Percentiles rank a stretch among this genome's conserved stretches.
These are phyloP conservation scores for Acanthoscelides obtectus DNA, from an alignment of 2,888 invertebrate genomes.

Conservation along the genomic window DNA sequence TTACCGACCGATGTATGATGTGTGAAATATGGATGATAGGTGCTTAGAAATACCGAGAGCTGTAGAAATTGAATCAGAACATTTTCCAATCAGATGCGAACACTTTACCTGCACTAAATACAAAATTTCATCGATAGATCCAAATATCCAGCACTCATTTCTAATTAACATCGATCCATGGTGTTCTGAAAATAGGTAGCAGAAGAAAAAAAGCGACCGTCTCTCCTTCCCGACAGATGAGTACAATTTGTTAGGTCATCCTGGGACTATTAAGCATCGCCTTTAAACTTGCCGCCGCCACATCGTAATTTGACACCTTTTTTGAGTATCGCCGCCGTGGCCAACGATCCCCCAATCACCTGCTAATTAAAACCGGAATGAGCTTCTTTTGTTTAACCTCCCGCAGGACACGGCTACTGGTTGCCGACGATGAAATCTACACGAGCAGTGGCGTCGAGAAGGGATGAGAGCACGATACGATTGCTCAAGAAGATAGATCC, in stretches of 20 bases:
- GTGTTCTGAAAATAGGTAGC: slow-evolving; percentile 4
- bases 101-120: too few relatives aligned
- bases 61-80: too few relatives aligned
- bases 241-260: slow-evolving; percentile 38
- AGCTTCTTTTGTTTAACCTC: background rate
- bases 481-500: too few relatives aligned
- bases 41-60: too few relatives aligned
- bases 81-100: too few relatives aligned
- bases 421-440: background rate
- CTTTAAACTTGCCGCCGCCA: slow-evolving; percentile 21
- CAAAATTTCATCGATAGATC: background rate
- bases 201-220: slow-evolving; percentile 5
- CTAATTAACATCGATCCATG: slow-evolving; percentile 1
- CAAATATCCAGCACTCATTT: background rate
- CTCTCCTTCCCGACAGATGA: background rate
- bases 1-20: too few relatives aligned
- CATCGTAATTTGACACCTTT: slow-evolving; percentile 23
- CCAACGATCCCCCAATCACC: background rate
- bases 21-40: too few relatives aligned
- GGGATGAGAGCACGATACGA: too few relatives aligned
- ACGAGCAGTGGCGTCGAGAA: background rate
- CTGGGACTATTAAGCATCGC: slow-evolving; percentile 33
- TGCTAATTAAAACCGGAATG: background rate
- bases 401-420: background rate
- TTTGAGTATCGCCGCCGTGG: slow-evolving; percentile 2